Evolutionary conservation across 2,797 vertebrate genomes (phyloP), one percentile per base, ranked within the genome.

Genomic region (Alfaro cultratus): DNA sequence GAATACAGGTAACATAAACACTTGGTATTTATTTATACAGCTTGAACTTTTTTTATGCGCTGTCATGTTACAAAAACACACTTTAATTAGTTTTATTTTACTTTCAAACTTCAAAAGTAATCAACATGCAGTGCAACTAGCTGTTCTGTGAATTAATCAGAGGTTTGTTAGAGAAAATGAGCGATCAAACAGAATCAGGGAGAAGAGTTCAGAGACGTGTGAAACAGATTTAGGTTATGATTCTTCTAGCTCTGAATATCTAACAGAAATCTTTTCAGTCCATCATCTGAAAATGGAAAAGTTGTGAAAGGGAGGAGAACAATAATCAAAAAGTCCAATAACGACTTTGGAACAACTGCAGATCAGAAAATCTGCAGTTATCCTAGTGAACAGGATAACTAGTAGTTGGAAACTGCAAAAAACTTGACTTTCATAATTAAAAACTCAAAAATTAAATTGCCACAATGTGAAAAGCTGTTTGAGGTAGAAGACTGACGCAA

Each of bases 1-100:
- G 97, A 98, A 87, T 99, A 97, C 97, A 98, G 98, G 98, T 97
- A 93, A n/a, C 26, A 43, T 70, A 15, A 67, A 67, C 36, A 45
- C n/a, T 9, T 7, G 39, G 12, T 7, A 3, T 15, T 45, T 43
- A 26, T 15, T 43, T 26, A 70, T 43, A 43, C 39, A 43, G 23
- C 12, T 70, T 43, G 12, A n/a, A 15, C 39, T n/a, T n/a, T 43
- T 43, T 43, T 43, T 0, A 45, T 45, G 13, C 12, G 0, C 15
- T n/a, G 5, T 45, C 26, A 16, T 13, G 7, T 71, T 71, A 43
- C 26, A 43, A 45, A 45, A 71, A 29, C 12, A 4, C 15, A 5
- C 41, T 71, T 43, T 5, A 45, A n/a, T 45, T 68, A 26, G 0
- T 12, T 68, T n/a, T 7, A n/a, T n/a, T 15, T 5, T 13, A 26